phyloP scores from a whole-genome alignment of 2,113 vertebrate genomes.

The Girardinichthys multiradiatus region DNA sequence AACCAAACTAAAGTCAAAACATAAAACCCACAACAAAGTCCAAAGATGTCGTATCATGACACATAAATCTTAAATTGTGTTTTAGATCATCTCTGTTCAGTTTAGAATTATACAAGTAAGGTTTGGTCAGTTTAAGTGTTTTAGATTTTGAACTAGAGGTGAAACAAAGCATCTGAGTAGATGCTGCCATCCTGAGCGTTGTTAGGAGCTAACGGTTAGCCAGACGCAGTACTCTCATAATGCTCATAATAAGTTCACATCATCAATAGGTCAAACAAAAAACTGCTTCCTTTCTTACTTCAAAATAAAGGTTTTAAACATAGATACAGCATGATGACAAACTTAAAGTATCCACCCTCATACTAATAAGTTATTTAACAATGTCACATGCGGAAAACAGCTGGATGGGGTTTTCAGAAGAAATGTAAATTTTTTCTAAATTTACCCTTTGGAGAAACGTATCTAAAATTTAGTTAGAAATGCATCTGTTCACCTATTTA shows the following conservation, averaged over 20 bases:
- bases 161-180: not conserved
- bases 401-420: too few relatives aligned
- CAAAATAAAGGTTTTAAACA: not conserved
- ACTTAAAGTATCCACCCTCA: too few relatives aligned
- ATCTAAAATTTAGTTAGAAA: not conserved
- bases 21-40: too few relatives aligned
- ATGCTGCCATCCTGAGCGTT: too few relatives aligned
- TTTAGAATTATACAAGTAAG: not conserved
- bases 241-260: not conserved
- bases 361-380: too few relatives aligned
- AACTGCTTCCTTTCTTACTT: not conserved
- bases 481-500: constrained; percentile 33
- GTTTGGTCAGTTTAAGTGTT: not conserved
- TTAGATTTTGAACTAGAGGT: not conserved
- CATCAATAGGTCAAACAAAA: not conserved
- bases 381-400: too few relatives aligned
- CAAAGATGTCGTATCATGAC: too few relatives aligned
- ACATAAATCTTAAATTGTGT: too few relatives aligned
- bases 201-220: not conserved
- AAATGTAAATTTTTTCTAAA: too few relatives aligned
- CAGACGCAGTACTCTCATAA: not conserved
- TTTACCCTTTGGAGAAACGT: too few relatives aligned
- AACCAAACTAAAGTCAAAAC: too few relatives aligned
- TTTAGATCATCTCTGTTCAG: not conserved
- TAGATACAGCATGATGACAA: not conserved